A percentile compares a stretch with the other conserved stretches of the same genome.
These are phyloP conservation scores for Belonocnema kinseyi DNA, from an alignment of 1,140 invertebrate genomes.

Conservation along the genomic window DNA sequence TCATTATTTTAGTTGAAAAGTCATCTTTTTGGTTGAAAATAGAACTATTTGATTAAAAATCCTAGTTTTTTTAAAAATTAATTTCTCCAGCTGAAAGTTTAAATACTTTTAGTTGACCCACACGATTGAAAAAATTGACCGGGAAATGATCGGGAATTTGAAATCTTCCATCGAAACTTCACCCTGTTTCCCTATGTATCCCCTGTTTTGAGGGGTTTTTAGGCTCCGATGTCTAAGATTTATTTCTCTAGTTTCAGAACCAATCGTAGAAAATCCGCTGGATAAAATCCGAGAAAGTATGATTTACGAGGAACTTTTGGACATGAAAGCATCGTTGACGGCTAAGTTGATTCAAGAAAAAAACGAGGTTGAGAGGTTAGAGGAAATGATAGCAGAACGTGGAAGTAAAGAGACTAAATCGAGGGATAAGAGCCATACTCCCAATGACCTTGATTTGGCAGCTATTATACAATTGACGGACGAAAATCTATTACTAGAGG, in stretches of 20 bases:
- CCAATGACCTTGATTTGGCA: conserved; percentile 75
- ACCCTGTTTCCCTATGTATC: too few species aligned
- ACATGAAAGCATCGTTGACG: conserved; percentile 80
- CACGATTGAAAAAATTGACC: too few species aligned
- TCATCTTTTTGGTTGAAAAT: too few species aligned
- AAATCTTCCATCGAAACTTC: too few species aligned
- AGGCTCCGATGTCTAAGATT: conserved; percentile 41
- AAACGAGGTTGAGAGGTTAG: conserved; percentile 81
- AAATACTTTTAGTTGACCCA: too few species aligned
- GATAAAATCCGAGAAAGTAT: conserved; percentile 79
- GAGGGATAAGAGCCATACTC: conserved; percentile 71
- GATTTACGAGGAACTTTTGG: conserved; percentile 82
- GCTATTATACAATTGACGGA: conserved; percentile 76
- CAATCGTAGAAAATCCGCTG: conserved; percentile 73
- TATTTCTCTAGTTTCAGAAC: conserved; percentile 62
- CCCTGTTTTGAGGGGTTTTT: too few species aligned
- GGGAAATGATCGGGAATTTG: too few species aligned
- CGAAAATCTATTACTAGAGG: conserved; percentile 81
- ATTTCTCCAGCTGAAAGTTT: too few species aligned
- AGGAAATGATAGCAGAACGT: conserved; percentile 73
- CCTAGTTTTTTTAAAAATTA: too few species aligned
- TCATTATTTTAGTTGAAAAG: too few species aligned
- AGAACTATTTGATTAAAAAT: too few species aligned
- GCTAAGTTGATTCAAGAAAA: conserved; percentile 81
- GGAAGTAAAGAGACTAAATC: conserved; percentile 72